Base-by-base conservation (phyloP, 2,888 invertebrate species). In the Rhamphomyia laevipes region DNA sequence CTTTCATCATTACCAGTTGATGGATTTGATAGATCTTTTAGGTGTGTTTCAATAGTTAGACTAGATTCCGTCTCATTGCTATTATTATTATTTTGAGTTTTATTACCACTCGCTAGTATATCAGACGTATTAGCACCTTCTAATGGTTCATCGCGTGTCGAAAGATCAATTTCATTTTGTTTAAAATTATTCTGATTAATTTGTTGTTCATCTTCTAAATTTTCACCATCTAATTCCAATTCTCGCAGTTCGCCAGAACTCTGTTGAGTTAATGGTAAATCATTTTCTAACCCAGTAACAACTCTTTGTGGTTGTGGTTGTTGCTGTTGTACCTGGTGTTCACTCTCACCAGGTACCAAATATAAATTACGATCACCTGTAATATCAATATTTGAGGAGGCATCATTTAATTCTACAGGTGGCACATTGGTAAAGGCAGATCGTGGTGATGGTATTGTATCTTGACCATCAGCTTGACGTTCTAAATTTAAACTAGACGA, bases 201-300 rank as follows among this genome's bases (percentile, higher is more conserved):
- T 41, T 51, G 56, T 12, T 55, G 57, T 31, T 65, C 63, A 58
- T 70, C 70, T 53, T 70, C 69, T n/a, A 70, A 53, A 60, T 80
- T 80, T 59, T 79, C 79, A 1, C 79, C 79, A 57, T 79, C 79
- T 66, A 79, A 71, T 40, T 72, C 74, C 12, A 76, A 63, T 59
- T 79, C 79, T 33, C 79, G 67, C 53, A 74, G 77, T 46, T 67
- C 67, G 0, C 58, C 57, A 2, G 52, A 55, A 5, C 58, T 55
- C 51, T 70, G 59, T 31, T 48, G 38, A n/a, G 21, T 42, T 30
- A 47, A 40, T 18, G 42, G 41, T 41, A 53, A 46, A 52, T 70
- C 70, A 53, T 68, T 74, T 53, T 78, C 78, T 6, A 77, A 64
- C 1, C 78, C 78, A 0, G 77, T 76, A 4, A 78, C 78, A 1